Conservation (phyloP, 2,888 invertebrate genomes). For the Tortricodes alternella region DNA sequence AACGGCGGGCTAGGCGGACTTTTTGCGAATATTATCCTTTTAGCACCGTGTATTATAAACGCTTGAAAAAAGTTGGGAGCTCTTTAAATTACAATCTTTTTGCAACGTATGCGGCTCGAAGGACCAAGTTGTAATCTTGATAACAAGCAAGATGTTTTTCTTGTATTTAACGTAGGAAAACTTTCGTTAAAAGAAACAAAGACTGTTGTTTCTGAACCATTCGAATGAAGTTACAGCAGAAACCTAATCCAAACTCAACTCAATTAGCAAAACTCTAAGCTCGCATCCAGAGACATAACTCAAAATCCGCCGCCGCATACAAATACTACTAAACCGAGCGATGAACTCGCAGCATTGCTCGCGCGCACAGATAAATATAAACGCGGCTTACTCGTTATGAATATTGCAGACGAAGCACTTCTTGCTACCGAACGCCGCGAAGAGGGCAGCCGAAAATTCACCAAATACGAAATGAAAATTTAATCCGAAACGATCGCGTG, state of each 20-base stretch:
- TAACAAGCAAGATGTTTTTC: no score
- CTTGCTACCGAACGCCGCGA: conserved; percentile 38
- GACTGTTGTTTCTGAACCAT: no score
- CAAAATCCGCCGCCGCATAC: conserved; percentile 14
- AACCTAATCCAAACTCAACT: neutral
- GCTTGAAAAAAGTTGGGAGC: conserved; percentile 52
- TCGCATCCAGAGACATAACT: conserved; percentile 2
- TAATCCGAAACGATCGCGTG: conserved; percentile 62
- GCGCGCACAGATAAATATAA: conserved; percentile 32
- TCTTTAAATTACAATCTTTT: conserved; percentile 31
- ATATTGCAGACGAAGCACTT: conserved; percentile 50
- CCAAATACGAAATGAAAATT: conserved; percentile 64
- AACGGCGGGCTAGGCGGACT: conserved; percentile 58
- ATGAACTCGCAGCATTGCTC: neutral
- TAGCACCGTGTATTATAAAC: conserved; percentile 68
- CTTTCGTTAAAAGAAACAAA: no score
- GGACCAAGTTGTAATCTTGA: no score
- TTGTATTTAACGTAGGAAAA: no score
- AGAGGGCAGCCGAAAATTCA: conserved; percentile 41
- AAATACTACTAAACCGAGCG: conserved; percentile 1
- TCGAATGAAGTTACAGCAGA: neutral
- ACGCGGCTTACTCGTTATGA: conserved; percentile 48
- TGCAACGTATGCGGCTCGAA: conserved; percentile 11
- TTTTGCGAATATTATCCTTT: conserved; percentile 76
- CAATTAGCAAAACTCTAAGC: conserved; percentile 1